Percentiles rank a stretch among this genome's conserved stretches.
These are phyloP conservation scores for Microhierax caerulescens DNA, from an alignment of 2,797 vertebrate species.

Conservation along the genomic window DNA sequence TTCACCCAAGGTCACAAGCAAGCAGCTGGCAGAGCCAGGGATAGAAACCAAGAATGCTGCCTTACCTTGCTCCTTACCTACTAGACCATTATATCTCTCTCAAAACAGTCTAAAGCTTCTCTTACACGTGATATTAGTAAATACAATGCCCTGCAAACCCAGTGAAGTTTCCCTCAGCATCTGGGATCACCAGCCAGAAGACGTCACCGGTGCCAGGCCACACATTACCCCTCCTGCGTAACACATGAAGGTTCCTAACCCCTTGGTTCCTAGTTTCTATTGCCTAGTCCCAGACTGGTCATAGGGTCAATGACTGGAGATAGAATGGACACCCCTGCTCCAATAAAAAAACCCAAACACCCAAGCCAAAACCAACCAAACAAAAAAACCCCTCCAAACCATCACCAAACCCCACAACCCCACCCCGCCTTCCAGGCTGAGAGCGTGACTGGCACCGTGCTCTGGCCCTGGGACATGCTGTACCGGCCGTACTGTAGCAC, in stretches of 20 bases:
- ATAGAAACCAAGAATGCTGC: background rate
- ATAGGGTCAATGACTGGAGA: background rate
- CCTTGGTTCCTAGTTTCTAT: background rate
- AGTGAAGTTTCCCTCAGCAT: rapidly evolving
- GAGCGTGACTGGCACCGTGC: background rate
- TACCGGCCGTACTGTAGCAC: rapidly evolving
- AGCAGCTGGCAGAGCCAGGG: conserved; percentile 31
- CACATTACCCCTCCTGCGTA: rapidly evolving
- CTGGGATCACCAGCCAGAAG: background rate
- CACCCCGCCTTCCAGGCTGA: background rate
- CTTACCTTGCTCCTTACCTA: background rate
- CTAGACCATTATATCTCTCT: background rate
- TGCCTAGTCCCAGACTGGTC: background rate
- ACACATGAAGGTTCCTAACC: background rate
- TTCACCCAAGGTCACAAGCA: conserved; percentile 50
- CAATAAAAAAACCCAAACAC: background rate
- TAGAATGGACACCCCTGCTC: background rate
- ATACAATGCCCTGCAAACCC: background rate
- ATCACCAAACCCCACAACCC: background rate
- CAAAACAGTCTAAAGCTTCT: background rate
- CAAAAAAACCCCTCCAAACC: background rate
- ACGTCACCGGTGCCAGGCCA: background rate
- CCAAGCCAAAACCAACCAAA: rapidly evolving
- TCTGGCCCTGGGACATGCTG: background rate
- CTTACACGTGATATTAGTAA: background rate